Conservation (phyloP, 2,888 invertebrate species). For the Hemistola chrysoprasaria region DNA sequence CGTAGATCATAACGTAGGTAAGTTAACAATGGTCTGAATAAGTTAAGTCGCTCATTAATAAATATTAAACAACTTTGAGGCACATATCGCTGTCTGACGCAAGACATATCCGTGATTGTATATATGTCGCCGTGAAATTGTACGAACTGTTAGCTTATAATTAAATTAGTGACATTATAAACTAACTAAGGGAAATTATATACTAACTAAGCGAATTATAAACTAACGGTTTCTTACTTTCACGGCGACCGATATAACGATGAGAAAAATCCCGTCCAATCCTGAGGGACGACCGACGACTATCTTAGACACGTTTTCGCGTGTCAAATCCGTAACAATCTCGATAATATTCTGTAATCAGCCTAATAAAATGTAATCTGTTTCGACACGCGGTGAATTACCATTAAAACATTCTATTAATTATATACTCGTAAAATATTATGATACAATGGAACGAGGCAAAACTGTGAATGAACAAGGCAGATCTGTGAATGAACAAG, state of each 20-base stretch:
- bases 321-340: constrained; percentile 27
- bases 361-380: constrained; percentile 33
- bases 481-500: constrained; percentile 25
- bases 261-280: constrained; percentile 16
- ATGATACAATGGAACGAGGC: constrained; percentile 26
- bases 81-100: constrained; percentile 20
- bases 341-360: constrained; percentile 25
- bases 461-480: constrained; percentile 26
- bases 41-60: constrained; percentile 8
- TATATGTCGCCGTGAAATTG: no score
- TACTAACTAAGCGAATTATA: no score
- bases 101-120: constrained; percentile 17
- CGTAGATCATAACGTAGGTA: constrained; percentile 5
- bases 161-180: no score
- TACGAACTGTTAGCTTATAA: no score
- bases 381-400: constrained; percentile 37
- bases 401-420: constrained; percentile 27
- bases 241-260: no score
- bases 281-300: not conserved
- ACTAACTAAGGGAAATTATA: no score
- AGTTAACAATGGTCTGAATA: constrained; percentile 6
- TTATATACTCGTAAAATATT: constrained; percentile 26
- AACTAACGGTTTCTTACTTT: no score
- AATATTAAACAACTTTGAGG: constrained; percentile 18
- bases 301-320: not conserved